These are phyloP conservation scores for Datnioides undecimradiatus DNA, from an alignment of 2,113 vertebrate species.

Conservation along the genomic window DNA sequence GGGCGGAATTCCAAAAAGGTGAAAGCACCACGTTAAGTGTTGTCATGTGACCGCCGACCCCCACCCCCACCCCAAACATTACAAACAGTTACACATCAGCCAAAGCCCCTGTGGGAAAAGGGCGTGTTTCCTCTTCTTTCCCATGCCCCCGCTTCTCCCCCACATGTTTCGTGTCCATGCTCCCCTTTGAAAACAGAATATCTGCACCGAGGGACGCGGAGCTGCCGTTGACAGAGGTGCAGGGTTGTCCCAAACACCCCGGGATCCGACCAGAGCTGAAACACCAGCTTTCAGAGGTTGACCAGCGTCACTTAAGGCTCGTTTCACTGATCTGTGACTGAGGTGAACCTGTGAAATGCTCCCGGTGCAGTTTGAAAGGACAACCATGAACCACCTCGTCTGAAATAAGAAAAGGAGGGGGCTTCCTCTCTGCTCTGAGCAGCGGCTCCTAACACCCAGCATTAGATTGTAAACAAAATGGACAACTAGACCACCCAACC, in stretches of 20 bases:
- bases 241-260: not conserved
- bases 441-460: slow-evolving; percentile 7
- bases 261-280: not conserved
- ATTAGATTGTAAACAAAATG: slow-evolving; percentile 63
- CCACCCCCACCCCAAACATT: not conserved
- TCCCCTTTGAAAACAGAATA: not conserved
- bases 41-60: slow-evolving; percentile 16
- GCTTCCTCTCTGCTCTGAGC: not conserved
- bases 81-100: slow-evolving; percentile 30
- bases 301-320: not conserved
- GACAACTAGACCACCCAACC: not conserved
- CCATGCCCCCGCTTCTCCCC: not conserved
- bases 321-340: not conserved
- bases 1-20: slow-evolving; percentile 55
- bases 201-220: not conserved
- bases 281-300: not conserved
- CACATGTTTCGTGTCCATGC: not conserved
- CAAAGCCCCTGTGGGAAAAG: slow-evolving; percentile 22
- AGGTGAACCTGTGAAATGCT: not conserved
- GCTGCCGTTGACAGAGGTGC: slow-evolving; percentile 33
- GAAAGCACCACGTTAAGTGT: slow-evolving; percentile 69
- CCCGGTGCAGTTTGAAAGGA: slow-evolving; percentile 2
- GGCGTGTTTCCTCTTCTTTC: slow-evolving; percentile 1
- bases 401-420: not conserved
- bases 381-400: not conserved